Evolutionary conservation across 2,113 vertebrate genomes (phyloP).

Genomic region (human): DNA sequence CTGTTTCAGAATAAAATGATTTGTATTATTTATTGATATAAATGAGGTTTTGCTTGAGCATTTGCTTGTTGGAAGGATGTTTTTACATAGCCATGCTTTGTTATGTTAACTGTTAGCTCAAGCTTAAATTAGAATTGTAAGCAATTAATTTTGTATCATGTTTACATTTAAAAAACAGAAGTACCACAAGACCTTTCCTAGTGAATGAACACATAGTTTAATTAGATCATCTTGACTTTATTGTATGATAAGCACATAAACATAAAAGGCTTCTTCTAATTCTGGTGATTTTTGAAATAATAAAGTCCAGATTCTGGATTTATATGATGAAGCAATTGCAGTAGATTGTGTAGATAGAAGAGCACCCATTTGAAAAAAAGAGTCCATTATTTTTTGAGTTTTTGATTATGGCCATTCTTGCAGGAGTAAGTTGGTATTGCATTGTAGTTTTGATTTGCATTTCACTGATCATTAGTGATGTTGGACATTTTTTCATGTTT

Average conservation of each 20-base stretch:
- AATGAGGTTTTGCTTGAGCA: not conserved
- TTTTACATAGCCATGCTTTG: slow-evolving; percentile 19
- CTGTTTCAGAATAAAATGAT: not conserved
- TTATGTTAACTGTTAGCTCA: not conserved
- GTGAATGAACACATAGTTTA: not conserved
- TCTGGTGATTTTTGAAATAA: not conserved
- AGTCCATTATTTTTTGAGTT: not conserved
- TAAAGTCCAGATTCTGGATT: not conserved
- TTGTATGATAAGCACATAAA: slow-evolving; percentile 21
- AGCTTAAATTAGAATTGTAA: slow-evolving; percentile 32
- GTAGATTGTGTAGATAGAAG: not conserved
- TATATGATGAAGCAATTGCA: not conserved
- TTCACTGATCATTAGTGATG: too few species aligned
- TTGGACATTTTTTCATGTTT: too few species aligned
- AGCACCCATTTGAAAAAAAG: slow-evolving; percentile 1
- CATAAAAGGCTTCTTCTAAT: not conserved
- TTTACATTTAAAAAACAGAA: slow-evolving; percentile 38
- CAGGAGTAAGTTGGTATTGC: too few species aligned
- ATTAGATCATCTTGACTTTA: not conserved
- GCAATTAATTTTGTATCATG: slow-evolving; percentile 37
- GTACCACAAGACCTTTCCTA: not conserved
- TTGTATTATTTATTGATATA: not conserved
- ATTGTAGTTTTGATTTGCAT: too few species aligned
- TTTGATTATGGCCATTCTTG: too few species aligned
- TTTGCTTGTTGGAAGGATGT: not conserved